Evolutionary conservation across 2,888 invertebrate species (phyloP).

Genomic region (Oegoconia quadripuncta): DNA sequence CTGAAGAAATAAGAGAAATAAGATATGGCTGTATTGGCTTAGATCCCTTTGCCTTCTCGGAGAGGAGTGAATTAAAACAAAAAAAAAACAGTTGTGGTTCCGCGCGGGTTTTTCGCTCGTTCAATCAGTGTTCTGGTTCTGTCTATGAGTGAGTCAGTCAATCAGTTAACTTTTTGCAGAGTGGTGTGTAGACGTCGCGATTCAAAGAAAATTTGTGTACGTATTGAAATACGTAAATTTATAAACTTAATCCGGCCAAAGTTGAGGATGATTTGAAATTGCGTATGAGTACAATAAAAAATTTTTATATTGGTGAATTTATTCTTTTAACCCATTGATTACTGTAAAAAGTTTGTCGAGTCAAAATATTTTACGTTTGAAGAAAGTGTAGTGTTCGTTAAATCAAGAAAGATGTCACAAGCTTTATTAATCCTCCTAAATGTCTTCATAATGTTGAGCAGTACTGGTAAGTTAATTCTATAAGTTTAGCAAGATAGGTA

Average conservation of each 20-base stretch:
- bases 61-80: too few relatives aligned
- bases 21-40: too few relatives aligned
- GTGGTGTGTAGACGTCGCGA: slow-evolving; percentile 22
- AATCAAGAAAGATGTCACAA: slow-evolving; percentile 45
- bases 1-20: too few relatives aligned
- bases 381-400: slow-evolving; percentile 12
- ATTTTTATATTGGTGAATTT: neutral
- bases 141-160: too few relatives aligned
- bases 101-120: neutral
- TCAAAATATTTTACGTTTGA: neutral
- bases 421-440: slow-evolving; percentile 42
- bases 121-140: slow-evolving; percentile 24
- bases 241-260: too few relatives aligned
- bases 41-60: too few relatives aligned
- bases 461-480: slow-evolving; percentile 44
- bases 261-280: too few relatives aligned
- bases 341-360: neutral
- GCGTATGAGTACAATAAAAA: too few relatives aligned
- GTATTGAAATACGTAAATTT: slow-evolving; percentile 33
- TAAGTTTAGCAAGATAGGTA: neutral
- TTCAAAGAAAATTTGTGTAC: slow-evolving; percentile 32
- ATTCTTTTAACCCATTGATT: neutral
- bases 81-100: too few relatives aligned
- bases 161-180: slow-evolving; percentile 29
- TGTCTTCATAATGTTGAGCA: slow-evolving; percentile 34